phyloP scores from a whole-genome alignment of 2,888 invertebrate species.

The Herminia tarsipennalis region DNA sequence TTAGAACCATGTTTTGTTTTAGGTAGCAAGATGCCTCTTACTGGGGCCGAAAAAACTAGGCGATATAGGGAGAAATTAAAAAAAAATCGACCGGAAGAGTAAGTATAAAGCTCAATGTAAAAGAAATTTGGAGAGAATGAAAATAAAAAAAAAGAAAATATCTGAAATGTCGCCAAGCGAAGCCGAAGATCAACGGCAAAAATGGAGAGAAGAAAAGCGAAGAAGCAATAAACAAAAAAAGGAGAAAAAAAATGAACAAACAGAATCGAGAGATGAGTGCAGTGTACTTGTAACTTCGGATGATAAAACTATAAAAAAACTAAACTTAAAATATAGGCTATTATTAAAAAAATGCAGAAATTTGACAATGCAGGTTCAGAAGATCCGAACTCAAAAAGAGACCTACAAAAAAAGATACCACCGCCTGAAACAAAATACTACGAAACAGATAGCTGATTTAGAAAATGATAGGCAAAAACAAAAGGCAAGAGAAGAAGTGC shows the following conservation, averaged over 20 bases:
- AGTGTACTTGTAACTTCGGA: background rate
- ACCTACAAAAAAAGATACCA: background rate
- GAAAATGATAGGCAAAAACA: background rate
- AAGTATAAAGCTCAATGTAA: conserved; percentile 10
- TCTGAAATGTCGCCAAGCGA: conserved; percentile 14
- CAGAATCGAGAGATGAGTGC: background rate
- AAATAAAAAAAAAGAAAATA: conserved; percentile 13
- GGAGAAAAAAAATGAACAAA: background rate
- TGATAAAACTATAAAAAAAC: background rate
- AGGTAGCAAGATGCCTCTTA: conserved; percentile 12
- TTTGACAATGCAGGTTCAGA: background rate
- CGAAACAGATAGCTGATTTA: background rate
- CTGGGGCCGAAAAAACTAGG: conserved; percentile 8
- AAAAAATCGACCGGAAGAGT: conserved; percentile 5
- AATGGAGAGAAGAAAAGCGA: conserved; percentile 10
- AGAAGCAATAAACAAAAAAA: conserved; percentile 4
- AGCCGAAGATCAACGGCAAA: conserved; percentile 11
- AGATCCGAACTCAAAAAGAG: background rate
- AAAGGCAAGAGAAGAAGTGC: background rate
- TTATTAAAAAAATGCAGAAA: background rate
- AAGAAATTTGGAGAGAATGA: conserved; percentile 14
- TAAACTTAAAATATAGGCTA: background rate
- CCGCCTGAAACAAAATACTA: background rate
- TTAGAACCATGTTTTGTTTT: no score
- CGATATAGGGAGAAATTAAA: conserved; percentile 12